These are phyloP conservation scores for Mormyrops boulengeri DNA, from an alignment of 2,797 vertebrate species.

Conservation along the genomic window DNA sequence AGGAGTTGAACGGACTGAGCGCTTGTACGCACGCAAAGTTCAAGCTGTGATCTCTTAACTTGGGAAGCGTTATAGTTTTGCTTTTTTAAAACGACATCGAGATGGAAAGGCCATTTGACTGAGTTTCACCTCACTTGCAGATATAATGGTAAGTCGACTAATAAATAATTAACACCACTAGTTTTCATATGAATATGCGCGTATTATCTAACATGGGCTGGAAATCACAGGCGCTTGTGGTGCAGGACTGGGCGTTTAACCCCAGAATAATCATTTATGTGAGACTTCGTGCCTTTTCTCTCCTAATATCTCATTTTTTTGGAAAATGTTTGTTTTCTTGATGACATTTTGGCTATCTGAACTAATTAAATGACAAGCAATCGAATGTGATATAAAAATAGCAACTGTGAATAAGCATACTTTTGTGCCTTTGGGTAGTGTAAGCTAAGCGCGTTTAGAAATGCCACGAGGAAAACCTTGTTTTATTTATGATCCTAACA, in stretches of 20 bases:
- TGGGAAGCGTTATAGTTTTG: slow-evolving; percentile 1
- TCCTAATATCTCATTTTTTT: background rate
- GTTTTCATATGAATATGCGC: background rate
- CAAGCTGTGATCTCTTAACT: background rate
- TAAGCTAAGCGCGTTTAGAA: background rate
- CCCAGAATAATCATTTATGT: background rate
- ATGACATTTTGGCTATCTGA: background rate
- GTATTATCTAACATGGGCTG: background rate
- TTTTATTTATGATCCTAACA: background rate
- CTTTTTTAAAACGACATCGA: background rate
- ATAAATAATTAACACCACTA: background rate
- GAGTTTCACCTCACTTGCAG: slow-evolving; percentile 13
- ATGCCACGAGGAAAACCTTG: background rate
- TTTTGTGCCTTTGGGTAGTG: background rate
- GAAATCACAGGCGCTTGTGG: background rate
- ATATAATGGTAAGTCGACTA: slow-evolving; percentile 17
- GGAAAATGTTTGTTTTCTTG: background rate
- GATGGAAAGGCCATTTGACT: slow-evolving; percentile 13
- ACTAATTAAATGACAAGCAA: background rate
- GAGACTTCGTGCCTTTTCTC: background rate
- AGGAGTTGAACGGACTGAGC: background rate
- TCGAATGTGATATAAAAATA: background rate
- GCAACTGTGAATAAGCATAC: background rate
- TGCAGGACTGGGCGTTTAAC: background rate
- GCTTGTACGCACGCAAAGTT: background rate